phyloP scores from a whole-genome alignment of 2,797 vertebrate genomes.

The Phrynocephalus vlangalii region DNA sequence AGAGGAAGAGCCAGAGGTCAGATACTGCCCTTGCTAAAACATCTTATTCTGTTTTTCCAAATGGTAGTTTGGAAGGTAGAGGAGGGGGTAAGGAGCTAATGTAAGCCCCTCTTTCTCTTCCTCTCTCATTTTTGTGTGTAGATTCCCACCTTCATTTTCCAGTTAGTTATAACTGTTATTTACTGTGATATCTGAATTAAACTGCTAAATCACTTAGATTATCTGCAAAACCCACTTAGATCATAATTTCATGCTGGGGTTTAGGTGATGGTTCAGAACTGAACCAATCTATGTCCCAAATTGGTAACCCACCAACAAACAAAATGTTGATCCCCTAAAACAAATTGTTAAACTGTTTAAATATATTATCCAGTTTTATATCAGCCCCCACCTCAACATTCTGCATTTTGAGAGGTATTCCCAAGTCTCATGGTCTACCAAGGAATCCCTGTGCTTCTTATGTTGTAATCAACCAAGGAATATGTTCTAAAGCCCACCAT shows the following conservation, averaged over 20 bases:
- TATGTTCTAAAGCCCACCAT: neutral
- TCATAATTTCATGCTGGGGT: neutral
- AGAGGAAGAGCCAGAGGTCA: neutral
- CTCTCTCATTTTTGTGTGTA: neutral
- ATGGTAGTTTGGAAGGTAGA: neutral
- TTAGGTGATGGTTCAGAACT: neutral
- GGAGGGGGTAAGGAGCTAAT: neutral
- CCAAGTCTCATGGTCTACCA: neutral
- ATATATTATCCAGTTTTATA: neutral
- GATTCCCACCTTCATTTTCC: neutral
- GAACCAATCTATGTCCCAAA: neutral
- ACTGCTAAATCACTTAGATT: neutral
- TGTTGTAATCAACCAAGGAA: neutral
- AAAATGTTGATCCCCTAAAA: neutral
- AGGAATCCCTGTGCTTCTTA: neutral
- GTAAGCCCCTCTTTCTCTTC: too few relatives aligned
- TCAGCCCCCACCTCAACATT: neutral
- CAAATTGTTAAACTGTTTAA: constrained; percentile 21
- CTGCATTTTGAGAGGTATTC: neutral
- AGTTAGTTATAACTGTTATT: neutral
- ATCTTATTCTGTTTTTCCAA: neutral
- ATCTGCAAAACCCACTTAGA: neutral
- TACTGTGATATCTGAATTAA: neutral
- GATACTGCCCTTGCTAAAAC: neutral
- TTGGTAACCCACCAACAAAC: neutral